Base-by-base conservation (phyloP, 2,888 invertebrate genomes). In the Lasioglossum marginatum region DNA sequence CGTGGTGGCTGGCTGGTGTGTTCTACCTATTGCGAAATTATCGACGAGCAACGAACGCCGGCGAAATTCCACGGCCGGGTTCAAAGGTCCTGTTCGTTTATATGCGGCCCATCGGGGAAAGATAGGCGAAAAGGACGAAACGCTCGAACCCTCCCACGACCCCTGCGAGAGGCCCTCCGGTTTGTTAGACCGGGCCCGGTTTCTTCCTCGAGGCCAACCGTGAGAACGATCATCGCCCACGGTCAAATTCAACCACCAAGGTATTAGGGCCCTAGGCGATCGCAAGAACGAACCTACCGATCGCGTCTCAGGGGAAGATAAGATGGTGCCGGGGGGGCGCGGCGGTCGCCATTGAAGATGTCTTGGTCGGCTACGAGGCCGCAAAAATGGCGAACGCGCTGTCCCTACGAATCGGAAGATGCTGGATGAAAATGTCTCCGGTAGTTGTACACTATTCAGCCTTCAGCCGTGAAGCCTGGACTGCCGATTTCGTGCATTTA, bases 201-300 rank as follows among this genome's bases (percentile, higher is more conserved):
- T 89, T 75, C 74, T 77, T 34, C 77, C 91, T 87, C 77, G 76
- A 76, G 86, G 83, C 80, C 68, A 79, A 90, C 87, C 94, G 94
- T 94, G 94, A 93, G 94, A 94, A 94, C 88, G 86, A 89, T 88
- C 84, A 83, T 91, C 89, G 92, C 93, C 92, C 89, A 92, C 92
- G 94, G 92, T 94, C 93, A 93, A 93, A 92, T 92, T 91, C 90
- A 89, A 90, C 83, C 87, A 88, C 81, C 72, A 71, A 60, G 79
- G 93, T 94, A 94, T 92, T 93, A 94, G 94, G 94, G 88, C 89
- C 85, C 79, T 93, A 94, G 92, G 89, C 87, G 71, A 74, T 73
- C 52, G 5, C 31, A 91, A 68, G 88, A 91, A 88, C 82, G 40
- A 81, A 73, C 79, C 60, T 60, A 52, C 63, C 71, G 60, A 63